Evolutionary conservation across 1,140 invertebrate genomes (phyloP), one percentile per base, ranked within the genome.

Genomic region (Bilobella aurantiaca): DNA sequence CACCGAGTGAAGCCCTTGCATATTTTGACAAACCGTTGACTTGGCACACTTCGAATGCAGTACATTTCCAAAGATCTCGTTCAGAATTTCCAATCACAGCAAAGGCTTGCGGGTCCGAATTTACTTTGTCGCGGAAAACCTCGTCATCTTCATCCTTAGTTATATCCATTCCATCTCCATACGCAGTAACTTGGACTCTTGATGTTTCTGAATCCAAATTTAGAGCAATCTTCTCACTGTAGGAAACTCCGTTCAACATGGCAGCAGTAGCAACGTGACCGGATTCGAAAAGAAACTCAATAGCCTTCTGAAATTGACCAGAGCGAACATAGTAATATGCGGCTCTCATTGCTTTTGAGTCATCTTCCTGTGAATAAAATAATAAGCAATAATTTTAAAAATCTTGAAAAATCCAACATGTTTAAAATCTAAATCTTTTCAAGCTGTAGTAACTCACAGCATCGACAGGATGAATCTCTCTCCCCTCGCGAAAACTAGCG

Each of bases 391-490:
- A 34, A 0, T 2, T 5, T 28, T 27, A 29, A 29, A 63, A 58
- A 63, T 46, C 2, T 2, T 46, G 34, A 29, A 28, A 46, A 18
- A 3, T 16, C 21, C 28, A 3, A 14, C 21, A 18, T 57, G 14
- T 58, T 37, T 3, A 21, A 47, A 18, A 37, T 21, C 14, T 53
- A 32, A 29, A 58, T 8, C 29, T 1, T 18, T 29, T 30, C 21
- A 18, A 21, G 18, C 47, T 32, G 5, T n/a, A 0, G 21, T 42
- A 59, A 57, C 58, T 63, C 73, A 80, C 88, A 74, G 81, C 82
- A 76, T 98, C 94, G 58, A 96, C 79, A 74, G 93, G 87, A 78
- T 96, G 92, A 21, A 97, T 78, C 27, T 83, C 83, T 75, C 83
- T 86, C 23, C 85, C 85, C 74, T 95, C 85, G 64, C 91, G 81